Conservation (phyloP, 1,140 invertebrate genomes). For the Drosophila baimaii region DNA sequence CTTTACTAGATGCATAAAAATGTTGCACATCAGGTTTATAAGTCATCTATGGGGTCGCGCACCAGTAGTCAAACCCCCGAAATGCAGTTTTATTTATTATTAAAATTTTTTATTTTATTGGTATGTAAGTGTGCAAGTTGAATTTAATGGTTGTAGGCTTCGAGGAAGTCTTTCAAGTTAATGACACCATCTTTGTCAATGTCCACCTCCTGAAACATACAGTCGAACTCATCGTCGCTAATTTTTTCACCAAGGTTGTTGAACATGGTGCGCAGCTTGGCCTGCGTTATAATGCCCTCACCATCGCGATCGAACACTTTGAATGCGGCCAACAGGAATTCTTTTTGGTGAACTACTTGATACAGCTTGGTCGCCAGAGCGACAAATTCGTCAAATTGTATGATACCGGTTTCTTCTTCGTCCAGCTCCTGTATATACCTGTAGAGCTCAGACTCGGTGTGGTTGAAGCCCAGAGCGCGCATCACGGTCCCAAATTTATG, state of each 20-base stretch:
- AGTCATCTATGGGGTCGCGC: no score
- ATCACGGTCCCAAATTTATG: slow-evolving; percentile 34
- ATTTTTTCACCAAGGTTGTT: slow-evolving; percentile 15
- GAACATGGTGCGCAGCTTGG: slow-evolving; percentile 11
- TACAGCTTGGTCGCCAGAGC: slow-evolving; percentile 19
- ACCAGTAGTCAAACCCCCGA: no score
- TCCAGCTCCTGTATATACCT: slow-evolving; percentile 45
- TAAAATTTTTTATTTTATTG: no score
- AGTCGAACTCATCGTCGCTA: slow-evolving; percentile 13
- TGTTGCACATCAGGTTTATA: no score
- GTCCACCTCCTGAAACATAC: slow-evolving; percentile 18
- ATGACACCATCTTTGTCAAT: slow-evolving; percentile 16
- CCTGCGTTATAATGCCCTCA: slow-evolving; percentile 16
- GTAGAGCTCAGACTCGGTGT: slow-evolving; percentile 54
- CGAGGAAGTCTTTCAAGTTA: slow-evolving; percentile 4
- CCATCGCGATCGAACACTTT: slow-evolving; percentile 46
- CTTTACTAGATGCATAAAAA: no score
- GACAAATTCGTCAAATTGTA: slow-evolving; percentile 27
- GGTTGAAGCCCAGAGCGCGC: slow-evolving; percentile 29
- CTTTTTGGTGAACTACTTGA: not conserved
- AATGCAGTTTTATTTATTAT: no score
- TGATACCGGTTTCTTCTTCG: slow-evolving; percentile 21
- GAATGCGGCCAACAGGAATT: slow-evolving; percentile 35
- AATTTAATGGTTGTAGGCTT: slow-evolving; percentile 1
- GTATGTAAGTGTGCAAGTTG: no score